These are phyloP conservation scores for Cylloceria caligata DNA, from an alignment of 2,888 invertebrate species.

Conservation along the genomic window DNA sequence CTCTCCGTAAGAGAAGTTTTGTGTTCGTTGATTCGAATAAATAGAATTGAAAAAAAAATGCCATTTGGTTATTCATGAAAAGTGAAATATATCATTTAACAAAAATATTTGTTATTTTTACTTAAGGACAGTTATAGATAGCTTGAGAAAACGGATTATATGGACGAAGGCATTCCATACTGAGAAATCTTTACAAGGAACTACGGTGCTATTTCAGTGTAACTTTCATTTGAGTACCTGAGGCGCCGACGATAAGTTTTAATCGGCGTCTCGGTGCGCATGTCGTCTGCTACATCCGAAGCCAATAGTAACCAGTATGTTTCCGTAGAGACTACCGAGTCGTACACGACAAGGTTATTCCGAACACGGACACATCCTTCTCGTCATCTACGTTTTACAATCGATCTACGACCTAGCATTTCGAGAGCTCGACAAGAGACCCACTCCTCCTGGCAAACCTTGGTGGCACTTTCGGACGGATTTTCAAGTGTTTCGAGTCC, in stretches of 20 bases:
- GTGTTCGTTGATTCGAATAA: neutral
- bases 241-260: slow-evolving; percentile 38
- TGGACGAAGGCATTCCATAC: no score
- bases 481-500: slow-evolving; percentile 63
- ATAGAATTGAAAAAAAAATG: slow-evolving; percentile 1
- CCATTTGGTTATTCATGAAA: neutral
- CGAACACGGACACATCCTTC: slow-evolving; percentile 21
- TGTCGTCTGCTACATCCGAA: slow-evolving; percentile 1
- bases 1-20: slow-evolving; percentile 22
- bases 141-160: neutral
- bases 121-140: neutral
- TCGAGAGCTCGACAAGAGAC: slow-evolving; percentile 44
- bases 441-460: slow-evolving; percentile 40
- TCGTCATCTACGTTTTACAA: slow-evolving; percentile 41
- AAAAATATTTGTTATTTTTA: neutral
- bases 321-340: slow-evolving; percentile 6
- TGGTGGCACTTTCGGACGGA: slow-evolving; percentile 54
- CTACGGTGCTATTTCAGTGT: neutral
- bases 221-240: slow-evolving; percentile 2
- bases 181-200: neutral
- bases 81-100: neutral
- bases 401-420: slow-evolving; percentile 60
- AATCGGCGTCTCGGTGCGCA: slow-evolving; percentile 38
- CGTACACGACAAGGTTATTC: slow-evolving; percentile 24
- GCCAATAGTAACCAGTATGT: neutral